phyloP scores from a whole-genome alignment of 2,888 invertebrate genomes.

The Nysson spinosus region DNA sequence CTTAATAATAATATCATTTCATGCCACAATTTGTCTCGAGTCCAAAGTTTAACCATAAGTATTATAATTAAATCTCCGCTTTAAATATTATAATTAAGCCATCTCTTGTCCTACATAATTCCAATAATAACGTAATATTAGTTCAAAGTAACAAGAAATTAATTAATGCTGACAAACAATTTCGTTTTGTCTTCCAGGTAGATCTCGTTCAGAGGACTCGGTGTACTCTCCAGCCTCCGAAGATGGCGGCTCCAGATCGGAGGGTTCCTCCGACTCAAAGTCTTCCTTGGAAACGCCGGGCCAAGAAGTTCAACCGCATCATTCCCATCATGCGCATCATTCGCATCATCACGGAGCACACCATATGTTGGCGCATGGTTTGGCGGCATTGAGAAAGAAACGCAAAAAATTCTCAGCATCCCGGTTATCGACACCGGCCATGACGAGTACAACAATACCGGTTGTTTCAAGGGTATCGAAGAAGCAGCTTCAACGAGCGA shows the following conservation, averaged over 20 bases:
- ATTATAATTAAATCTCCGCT: not conserved
- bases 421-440: conserved; percentile 81
- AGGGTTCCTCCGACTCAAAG: conserved; percentile 85
- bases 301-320: conserved; percentile 50
- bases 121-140: too few species aligned
- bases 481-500: conserved; percentile 83
- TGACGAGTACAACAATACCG: conserved; percentile 78
- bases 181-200: conserved; percentile 64
- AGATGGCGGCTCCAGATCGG: conserved; percentile 83
- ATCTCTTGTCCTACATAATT: not conserved
- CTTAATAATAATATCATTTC: too few species aligned
- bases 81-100: not conserved
- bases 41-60: not conserved
- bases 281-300: conserved; percentile 80
- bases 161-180: not conserved
- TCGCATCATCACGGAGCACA: conserved; percentile 68
- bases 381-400: conserved; percentile 88
- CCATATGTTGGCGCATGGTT: conserved; percentile 66
- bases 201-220: conserved; percentile 88
- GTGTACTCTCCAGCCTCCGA: conserved; percentile 84
- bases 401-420: conserved; percentile 91
- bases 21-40: too few species aligned
- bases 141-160: too few species aligned
- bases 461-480: conserved; percentile 57
- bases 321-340: conserved; percentile 57